Percentiles rank a stretch among this genome's conserved stretches.
Conservation (phyloP, 2,113 vertebrate genomes). For the Pedetes capensis region DNA sequence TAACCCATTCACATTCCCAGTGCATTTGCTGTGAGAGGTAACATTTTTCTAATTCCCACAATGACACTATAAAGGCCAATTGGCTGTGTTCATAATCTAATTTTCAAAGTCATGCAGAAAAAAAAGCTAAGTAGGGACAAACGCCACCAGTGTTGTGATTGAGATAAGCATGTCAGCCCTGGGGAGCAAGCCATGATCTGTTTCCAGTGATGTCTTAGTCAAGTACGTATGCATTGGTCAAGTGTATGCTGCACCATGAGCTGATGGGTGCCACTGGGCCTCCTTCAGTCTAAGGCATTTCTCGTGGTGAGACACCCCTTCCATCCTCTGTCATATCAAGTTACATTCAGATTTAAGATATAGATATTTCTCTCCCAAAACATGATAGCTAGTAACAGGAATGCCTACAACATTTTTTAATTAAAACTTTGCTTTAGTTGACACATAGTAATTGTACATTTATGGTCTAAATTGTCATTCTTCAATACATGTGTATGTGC, state of each 20-base stretch:
- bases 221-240: not conserved
- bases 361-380: not conserved
- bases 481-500: too few species aligned
- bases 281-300: not conserved
- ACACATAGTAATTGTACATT: not conserved
- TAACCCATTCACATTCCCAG: accelerated
- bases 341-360: not conserved
- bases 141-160: not conserved
- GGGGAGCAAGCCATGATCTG: not conserved
- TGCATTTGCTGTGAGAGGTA: not conserved
- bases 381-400: not conserved
- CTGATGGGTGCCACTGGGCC: not conserved
- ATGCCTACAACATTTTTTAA: too few species aligned
- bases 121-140: not conserved
- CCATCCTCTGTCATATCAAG: not conserved
- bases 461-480: too few species aligned
- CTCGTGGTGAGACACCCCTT: not conserved
- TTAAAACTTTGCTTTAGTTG: too few species aligned
- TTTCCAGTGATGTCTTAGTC: not conserved
- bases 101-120: not conserved
- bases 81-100: not conserved
- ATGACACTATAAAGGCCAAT: not conserved
- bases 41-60: not conserved
- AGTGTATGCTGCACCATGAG: not conserved
- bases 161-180: not conserved